Percentiles rank a stretch among this genome's conserved stretches.
These are phyloP conservation scores for Drosophila mimetica DNA, from an alignment of 2,888 invertebrate species.

Conservation along the genomic window DNA sequence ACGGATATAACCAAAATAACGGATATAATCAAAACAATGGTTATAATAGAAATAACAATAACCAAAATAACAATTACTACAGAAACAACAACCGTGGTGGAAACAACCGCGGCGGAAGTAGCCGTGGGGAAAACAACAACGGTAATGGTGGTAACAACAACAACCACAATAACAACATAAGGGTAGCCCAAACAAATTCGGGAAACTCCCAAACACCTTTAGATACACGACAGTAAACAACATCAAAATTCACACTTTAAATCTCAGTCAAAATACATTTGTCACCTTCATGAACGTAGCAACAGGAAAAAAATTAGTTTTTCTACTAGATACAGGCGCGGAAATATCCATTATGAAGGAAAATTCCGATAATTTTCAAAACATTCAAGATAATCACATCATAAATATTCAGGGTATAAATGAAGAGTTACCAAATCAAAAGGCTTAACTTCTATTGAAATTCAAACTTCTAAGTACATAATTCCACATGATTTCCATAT, in stretches of 20 bases:
- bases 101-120: neutral
- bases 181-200: neutral
- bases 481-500: slow-evolving; percentile 1
- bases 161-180: neutral
- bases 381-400: neutral
- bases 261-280: slow-evolving; percentile 3
- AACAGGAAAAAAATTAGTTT: neutral
- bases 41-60: neutral
- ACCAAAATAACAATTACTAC: neutral
- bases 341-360: neutral
- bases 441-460: neutral
- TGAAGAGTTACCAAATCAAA: neutral
- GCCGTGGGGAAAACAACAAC: neutral
- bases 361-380: neutral
- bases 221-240: slow-evolving; percentile 1
- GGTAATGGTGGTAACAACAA: neutral
- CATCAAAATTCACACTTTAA: neutral
- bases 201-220: slow-evolving; percentile 10
- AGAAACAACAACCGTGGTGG: neutral
- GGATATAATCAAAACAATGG: neutral
- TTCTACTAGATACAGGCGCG: neutral
- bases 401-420: neutral
- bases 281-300: no score
- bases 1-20: neutral
- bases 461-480: neutral